Evolutionary conservation across 1,140 invertebrate genomes (phyloP).

Genomic region (Lordiphosa mommai): DNA sequence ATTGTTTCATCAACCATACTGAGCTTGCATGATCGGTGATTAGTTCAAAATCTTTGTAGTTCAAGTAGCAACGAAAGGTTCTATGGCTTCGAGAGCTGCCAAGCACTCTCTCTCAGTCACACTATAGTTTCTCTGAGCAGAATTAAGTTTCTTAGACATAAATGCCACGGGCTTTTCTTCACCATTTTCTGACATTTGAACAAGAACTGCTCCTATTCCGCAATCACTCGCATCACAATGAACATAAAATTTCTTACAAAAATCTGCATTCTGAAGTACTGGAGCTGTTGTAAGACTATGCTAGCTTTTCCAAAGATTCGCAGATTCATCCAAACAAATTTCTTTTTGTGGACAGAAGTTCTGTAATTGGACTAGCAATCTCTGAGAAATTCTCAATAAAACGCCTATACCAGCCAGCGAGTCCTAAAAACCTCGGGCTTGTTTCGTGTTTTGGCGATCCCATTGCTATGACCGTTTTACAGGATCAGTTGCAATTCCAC

Average conservation of each 20-base stretch:
- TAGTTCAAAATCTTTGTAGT: not conserved
- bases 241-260: not conserved
- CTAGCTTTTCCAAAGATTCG: not conserved
- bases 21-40: constrained; percentile 8
- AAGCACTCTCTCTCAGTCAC: not conserved
- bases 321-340: not conserved
- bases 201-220: not conserved
- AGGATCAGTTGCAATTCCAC: not conserved
- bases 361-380: not conserved
- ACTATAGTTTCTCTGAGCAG: not conserved
- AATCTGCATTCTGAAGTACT: constrained; percentile 1
- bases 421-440: too few relatives aligned
- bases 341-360: not conserved
- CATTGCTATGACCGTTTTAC: not conserved
- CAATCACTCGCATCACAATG: constrained; percentile 9
- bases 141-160: not conserved
- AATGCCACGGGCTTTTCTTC: too few relatives aligned
- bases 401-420: not conserved
- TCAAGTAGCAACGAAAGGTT: not conserved
- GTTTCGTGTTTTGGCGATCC: not conserved
- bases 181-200: not conserved
- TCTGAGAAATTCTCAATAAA: not conserved
- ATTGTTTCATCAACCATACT: constrained; percentile 1
- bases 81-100: not conserved
- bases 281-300: not conserved